Evolutionary conservation across 1,140 invertebrate genomes (phyloP).

Genomic region (Procambarus virginalis): DNA sequence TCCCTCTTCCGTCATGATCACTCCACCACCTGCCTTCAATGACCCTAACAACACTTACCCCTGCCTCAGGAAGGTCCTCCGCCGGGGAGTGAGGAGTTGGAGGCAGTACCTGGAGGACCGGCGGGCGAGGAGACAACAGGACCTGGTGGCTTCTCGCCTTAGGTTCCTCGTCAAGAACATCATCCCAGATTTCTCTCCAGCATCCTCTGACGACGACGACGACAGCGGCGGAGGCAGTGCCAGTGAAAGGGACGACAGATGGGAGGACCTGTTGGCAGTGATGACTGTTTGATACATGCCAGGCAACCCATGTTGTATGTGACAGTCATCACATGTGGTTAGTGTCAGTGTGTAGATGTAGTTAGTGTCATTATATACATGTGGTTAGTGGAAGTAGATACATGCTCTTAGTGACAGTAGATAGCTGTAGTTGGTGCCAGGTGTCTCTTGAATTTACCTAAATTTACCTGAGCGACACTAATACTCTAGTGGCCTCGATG

Average conservation of each 20-base stretch:
- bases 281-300: background rate
- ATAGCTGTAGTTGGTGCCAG: no score
- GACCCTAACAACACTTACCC: background rate
- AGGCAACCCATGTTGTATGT: no score
- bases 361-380: no score
- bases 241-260: background rate
- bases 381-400: no score
- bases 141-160: conserved; percentile 18
- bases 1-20: background rate
- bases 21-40: background rate
- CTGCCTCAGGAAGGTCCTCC: conserved; percentile 27
- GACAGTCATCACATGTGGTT: no score
- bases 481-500: no score
- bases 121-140: conserved; percentile 6
- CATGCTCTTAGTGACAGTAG: no score
- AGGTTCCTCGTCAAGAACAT: conserved; percentile 46
- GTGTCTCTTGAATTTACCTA: no score
- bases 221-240: conserved; percentile 20
- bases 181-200: conserved; percentile 50
- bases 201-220: conserved; percentile 18
- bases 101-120: conserved; percentile 14
- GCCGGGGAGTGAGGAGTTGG: conserved; percentile 1
- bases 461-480: no score
- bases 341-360: no score
- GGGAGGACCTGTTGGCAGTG: background rate